Evolutionary conservation across 1,140 invertebrate genomes (phyloP).

Genomic region (Venustaconcha ellipsiformis): DNA sequence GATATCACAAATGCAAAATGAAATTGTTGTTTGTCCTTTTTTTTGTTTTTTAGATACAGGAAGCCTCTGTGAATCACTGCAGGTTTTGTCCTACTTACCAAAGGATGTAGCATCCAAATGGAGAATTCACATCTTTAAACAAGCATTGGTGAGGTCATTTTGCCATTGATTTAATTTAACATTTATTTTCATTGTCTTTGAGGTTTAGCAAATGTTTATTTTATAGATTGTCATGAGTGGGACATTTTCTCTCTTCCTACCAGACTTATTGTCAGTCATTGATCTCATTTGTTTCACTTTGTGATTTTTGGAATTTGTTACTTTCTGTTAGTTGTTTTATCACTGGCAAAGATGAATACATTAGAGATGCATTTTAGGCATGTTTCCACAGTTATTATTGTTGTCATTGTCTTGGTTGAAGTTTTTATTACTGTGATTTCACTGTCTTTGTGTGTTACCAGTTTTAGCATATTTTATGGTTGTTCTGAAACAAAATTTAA

Average conservation of each 20-base stretch:
- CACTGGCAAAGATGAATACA: too few species aligned
- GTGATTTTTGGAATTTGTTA: background rate
- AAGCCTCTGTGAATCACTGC: conserved; percentile 34
- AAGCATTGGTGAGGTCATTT: conserved; percentile 46
- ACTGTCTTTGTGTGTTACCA: too few species aligned
- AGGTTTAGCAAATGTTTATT: background rate
- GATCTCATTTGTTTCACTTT: background rate
- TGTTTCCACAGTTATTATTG: too few species aligned
- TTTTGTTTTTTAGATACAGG: conserved; percentile 16
- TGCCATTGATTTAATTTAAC: background rate
- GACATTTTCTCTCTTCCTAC: background rate
- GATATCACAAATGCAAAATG: background rate
- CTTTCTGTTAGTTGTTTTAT: background rate
- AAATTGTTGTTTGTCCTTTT: background rate
- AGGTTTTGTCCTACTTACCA: conserved; percentile 44
- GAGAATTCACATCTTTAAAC: conserved; percentile 53
- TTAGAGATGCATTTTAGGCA: too few species aligned
- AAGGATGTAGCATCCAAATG: conserved; percentile 51
- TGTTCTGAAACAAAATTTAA: too few species aligned
- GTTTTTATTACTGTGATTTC: too few species aligned
- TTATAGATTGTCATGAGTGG: background rate
- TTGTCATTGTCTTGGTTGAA: too few species aligned
- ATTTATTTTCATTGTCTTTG: background rate
- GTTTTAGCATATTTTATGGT: too few species aligned
- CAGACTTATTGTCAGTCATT: background rate